Evolutionary conservation across 2,113 vertebrate genomes (phyloP).

Genomic region (Anhinga rufa): DNA sequence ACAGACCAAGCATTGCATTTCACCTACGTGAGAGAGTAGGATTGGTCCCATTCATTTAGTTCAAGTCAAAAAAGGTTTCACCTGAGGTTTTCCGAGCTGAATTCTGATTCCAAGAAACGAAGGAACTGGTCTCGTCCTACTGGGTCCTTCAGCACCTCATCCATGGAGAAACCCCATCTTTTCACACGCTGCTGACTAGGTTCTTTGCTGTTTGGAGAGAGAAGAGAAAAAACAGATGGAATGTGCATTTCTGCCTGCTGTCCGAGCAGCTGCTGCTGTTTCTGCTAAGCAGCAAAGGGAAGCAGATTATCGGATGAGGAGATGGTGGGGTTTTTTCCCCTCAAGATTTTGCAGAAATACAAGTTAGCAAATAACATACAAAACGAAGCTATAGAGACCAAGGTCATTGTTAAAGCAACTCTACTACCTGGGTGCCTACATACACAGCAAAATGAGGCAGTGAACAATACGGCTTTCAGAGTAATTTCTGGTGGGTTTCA

Average conservation of each 20-base stretch:
- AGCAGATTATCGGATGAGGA: neutral
- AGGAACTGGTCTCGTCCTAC: slow-evolving; percentile 90
- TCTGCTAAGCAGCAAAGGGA: slow-evolving; percentile 1
- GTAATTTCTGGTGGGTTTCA: neutral
- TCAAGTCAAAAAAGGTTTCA: slow-evolving; percentile 55
- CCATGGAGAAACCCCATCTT: slow-evolving; percentile 92
- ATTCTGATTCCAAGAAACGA: slow-evolving; percentile 95
- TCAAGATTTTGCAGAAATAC: neutral
- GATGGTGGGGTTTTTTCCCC: neutral
- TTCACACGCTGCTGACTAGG: slow-evolving; percentile 92
- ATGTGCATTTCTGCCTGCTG: slow-evolving; percentile 24
- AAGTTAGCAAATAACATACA: neutral
- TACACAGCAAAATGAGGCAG: neutral
- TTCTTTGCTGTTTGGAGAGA: slow-evolving; percentile 81
- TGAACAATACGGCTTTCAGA: neutral
- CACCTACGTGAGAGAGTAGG: neutral
- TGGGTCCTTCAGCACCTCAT: slow-evolving; percentile 90
- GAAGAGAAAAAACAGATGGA: slow-evolving; percentile 34
- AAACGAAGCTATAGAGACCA: neutral
- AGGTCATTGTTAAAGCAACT: neutral
- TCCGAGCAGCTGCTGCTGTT: neutral
- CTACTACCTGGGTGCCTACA: neutral
- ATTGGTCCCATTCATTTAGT: neutral
- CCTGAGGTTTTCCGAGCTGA: slow-evolving; percentile 97
- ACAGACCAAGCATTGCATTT: neutral